These are phyloP conservation scores for Propsilocerus akamusi DNA, from an alignment of 1,140 invertebrate species.

Conservation along the genomic window DNA sequence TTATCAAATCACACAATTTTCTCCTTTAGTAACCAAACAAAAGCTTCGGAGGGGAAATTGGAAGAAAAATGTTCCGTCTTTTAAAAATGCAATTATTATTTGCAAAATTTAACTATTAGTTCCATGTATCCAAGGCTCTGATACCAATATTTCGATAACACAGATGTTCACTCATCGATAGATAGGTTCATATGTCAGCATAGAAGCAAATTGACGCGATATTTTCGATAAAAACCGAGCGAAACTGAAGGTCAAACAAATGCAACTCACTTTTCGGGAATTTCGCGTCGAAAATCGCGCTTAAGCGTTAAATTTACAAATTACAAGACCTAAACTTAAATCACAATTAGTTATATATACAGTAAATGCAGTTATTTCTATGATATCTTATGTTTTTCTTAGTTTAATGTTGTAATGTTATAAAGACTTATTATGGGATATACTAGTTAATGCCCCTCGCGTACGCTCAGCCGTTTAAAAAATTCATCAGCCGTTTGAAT, in stretches of 20 bases:
- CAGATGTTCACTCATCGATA: not conserved
- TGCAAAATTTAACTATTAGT: not conserved
- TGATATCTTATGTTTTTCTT: too few species aligned
- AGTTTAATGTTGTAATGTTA: too few species aligned
- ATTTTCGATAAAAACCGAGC: not conserved
- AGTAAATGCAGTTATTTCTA: slow-evolving; percentile 1
- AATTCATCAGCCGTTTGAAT: too few species aligned
- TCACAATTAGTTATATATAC: not conserved
- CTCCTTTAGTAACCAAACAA: not conserved
- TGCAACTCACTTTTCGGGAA: not conserved
- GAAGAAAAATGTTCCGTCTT: too few species aligned
- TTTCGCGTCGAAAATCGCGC: not conserved
- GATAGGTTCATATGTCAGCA: not conserved
- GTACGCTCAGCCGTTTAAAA: too few species aligned
- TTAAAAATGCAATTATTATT: not conserved
- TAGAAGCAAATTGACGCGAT: not conserved
- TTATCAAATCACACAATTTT: not conserved
- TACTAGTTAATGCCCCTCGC: too few species aligned
- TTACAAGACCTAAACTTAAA: not conserved
- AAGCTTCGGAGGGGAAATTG: not conserved
- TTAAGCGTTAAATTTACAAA: not conserved
- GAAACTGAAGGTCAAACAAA: not conserved
- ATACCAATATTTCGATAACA: not conserved
- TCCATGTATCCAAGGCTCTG: not conserved
- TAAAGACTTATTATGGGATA: too few species aligned